Conservation (phyloP, 2,888 invertebrate genomes). For the Sericinus montela region DNA sequence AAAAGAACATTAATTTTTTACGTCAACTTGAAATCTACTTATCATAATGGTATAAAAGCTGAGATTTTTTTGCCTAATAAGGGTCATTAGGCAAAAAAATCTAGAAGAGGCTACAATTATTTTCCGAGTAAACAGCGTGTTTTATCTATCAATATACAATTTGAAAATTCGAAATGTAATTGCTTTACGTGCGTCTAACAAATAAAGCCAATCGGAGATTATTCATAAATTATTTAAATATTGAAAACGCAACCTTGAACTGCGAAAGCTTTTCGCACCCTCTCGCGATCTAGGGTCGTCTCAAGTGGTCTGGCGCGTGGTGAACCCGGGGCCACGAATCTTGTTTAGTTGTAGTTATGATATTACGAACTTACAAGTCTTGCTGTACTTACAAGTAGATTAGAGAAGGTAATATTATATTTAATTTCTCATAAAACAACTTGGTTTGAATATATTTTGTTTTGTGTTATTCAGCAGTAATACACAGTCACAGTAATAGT, state of each 20-base stretch:
- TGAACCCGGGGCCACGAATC: constrained; percentile 6
- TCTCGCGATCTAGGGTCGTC: constrained; percentile 29
- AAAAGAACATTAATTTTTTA: background rate
- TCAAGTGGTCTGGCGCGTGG: constrained; percentile 24
- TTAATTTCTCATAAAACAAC: too few relatives aligned
- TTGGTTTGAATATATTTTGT: too few relatives aligned
- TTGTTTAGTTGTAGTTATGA: constrained; percentile 17
- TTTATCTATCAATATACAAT: constrained; percentile 5
- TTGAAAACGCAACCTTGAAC: constrained; percentile 38
- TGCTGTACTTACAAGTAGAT: too few relatives aligned
- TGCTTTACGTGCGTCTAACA: constrained; percentile 10
- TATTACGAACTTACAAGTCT: constrained; percentile 18
- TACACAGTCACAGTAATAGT: too few relatives aligned
- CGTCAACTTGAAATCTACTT: background rate
- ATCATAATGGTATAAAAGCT: background rate
- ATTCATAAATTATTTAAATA: constrained; percentile 21
- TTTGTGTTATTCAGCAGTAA: too few relatives aligned
- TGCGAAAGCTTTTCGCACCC: constrained; percentile 37
- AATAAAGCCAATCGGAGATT: constrained; percentile 17
- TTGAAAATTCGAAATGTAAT: constrained; percentile 5
- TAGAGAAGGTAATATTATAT: too few relatives aligned
- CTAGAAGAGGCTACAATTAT: background rate
- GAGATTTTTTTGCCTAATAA: too few relatives aligned
- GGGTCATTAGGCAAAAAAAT: background rate
- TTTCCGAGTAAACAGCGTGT: constrained; percentile 9